Base-by-base conservation (phyloP, 2,797 vertebrate genomes). In the Cygnus olor region DNA sequence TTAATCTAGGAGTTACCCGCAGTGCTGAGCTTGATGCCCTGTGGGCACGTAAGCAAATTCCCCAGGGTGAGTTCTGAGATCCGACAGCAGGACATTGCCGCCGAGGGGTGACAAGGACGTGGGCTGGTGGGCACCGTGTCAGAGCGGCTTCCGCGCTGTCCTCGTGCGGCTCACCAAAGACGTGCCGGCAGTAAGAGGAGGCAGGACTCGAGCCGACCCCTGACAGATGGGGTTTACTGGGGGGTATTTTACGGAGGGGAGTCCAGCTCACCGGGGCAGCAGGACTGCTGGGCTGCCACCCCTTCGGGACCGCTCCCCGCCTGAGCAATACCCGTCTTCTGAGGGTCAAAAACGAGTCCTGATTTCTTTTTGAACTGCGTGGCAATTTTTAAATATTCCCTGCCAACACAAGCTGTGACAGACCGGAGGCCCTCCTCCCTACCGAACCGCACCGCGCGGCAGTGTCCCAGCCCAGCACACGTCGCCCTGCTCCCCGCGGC, bases 61-160 rank as follows among this genome's bases (percentile, higher is more conserved):
- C 42, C 42, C 42, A 17, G 42, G 42, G 42, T 44, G 42, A 44
- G 42, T 21, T 69, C 78, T 45, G 63, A 6, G 15, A 16, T 0
- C 79, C n/a, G 66, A 1, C 3, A 2, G 2, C 8, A 64, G 34
- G 44, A 28, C 56, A 15, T 6, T 5, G 20, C 8, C 85, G 30
- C 65, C 3, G 2, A 60, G 40, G 24, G 13, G 69, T 30, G 5
- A 27, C 36, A 21, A 8, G 49, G 11, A 3, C 53, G n/a, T 25
- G 12, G 58, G 0, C 45, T 63, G 80, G 4, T 30, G 78, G 12
- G 0, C 0, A 28, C 8, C 45, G 1, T 3, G 3, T 6, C 68
- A 30, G 7, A 8, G 61, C 27, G 17, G 14, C 9, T 28, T 21
- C 14, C 1, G 3, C 27, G 27, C 34, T 64, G 22, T 13, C 38